Evolutionary conservation across 2,113 vertebrate genomes (phyloP), one percentile per base, ranked within the genome.

Genomic region (Amphiprion percula): DNA sequence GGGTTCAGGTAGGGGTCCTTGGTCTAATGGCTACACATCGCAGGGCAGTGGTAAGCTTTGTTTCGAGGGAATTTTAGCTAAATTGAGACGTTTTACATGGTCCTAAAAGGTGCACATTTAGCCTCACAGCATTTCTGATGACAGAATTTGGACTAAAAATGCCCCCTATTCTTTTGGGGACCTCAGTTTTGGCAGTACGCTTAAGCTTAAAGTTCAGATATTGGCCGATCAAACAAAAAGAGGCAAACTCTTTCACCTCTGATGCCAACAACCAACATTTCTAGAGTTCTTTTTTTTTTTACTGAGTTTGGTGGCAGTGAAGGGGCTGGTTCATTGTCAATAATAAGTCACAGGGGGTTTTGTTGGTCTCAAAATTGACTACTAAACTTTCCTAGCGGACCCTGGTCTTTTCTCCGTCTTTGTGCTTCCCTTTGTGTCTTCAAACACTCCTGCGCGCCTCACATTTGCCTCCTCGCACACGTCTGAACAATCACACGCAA

Each of bases 11-110:
- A 53, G 2, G 19, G 63, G 59, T 80, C 37, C 6, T 37, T 78
- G n/a, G 26, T 74, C 15, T 23, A 54, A 66, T 67, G 69, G 64
- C 44, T 68, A 21, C 61, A 53, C 9, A 55, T 89, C 26, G 41
- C 55, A 73, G 80, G 93, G 93, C 93, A 95, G 94, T 94, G 92
- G 69, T 74, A 49, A 77, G 87, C 90, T 89, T 85, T 71, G 5
- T 59, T 46, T 10, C n/a, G 61, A 30, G 30, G 26, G 21, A 46
- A 3, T 33, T 24, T 24, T 28, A 1, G n/a, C 46, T 70, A 52
- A 11, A 72, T 19, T 71, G 23, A 55, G 60, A 62, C 19, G n/a
- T 7, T 15, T 37, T 56, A 26, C 64, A 46, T 23, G 33, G 64
- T 24, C 17, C 4, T 11, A 59, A 59, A 65, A 50, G 53, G 47